Conservation (phyloP, 2,113 vertebrate genomes). For the Desmodus rotundus region DNA sequence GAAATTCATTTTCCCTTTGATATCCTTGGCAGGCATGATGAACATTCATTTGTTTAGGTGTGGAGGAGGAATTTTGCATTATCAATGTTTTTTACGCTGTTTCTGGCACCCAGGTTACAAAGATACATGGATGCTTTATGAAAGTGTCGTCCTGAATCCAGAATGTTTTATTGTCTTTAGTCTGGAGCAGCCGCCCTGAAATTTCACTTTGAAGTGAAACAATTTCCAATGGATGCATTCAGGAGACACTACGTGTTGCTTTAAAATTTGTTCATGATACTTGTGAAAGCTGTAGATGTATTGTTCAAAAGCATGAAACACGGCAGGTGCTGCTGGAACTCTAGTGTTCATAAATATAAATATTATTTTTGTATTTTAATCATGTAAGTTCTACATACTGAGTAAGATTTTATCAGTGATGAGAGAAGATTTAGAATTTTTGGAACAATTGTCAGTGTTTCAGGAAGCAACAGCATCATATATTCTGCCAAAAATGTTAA, state of each 20-base stretch:
- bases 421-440: neutral
- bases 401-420: neutral
- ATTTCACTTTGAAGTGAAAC: conserved; percentile 50
- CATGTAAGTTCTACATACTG: neutral
- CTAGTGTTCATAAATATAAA: neutral
- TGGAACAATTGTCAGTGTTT: neutral
- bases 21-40: conserved; percentile 26
- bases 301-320: neutral
- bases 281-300: neutral
- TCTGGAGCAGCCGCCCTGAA: conserved; percentile 25
- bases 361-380: neutral
- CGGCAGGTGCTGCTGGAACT: neutral
- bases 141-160: neutral
- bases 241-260: neutral
- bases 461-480: neutral
- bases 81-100: conserved; percentile 50
- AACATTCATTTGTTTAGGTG: conserved; percentile 60
- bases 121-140: conserved; percentile 44
- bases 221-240: conserved; percentile 5
- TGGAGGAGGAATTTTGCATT: conserved; percentile 42
- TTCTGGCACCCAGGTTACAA: conserved; percentile 32
- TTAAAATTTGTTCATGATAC: neutral
- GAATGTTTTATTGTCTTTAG: conserved; percentile 57
- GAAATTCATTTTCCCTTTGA: conserved; percentile 54
- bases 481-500: neutral